Evolutionary conservation across 2,888 invertebrate genomes (phyloP).

Genomic region (Beris morrisii): DNA sequence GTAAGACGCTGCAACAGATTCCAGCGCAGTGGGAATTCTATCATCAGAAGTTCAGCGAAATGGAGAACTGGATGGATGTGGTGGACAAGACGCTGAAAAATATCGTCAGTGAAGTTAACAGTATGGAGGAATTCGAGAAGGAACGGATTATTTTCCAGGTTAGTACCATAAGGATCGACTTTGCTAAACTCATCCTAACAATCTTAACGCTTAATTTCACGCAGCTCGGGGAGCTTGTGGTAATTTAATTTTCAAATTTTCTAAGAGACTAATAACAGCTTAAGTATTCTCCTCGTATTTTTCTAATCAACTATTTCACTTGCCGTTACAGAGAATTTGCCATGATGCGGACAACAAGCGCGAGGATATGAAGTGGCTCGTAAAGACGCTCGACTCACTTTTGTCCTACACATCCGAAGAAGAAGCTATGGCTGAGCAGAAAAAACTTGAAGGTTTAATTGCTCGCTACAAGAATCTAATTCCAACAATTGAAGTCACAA

Average conservation of each 20-base stretch:
- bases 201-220: slow-evolving; percentile 43
- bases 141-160: slow-evolving; percentile 90
- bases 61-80: slow-evolving; percentile 88
- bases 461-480: slow-evolving; percentile 88
- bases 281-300: not conserved
- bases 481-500: slow-evolving; percentile 88
- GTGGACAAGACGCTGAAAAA: slow-evolving; percentile 82
- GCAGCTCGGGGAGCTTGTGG: slow-evolving; percentile 59
- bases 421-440: slow-evolving; percentile 79
- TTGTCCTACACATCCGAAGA: slow-evolving; percentile 79
- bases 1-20: slow-evolving; percentile 75
- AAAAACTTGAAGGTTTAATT: slow-evolving; percentile 78
- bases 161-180: slow-evolving; percentile 45
- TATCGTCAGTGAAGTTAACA: slow-evolving; percentile 81
- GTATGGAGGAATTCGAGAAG: slow-evolving; percentile 86
- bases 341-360: slow-evolving; percentile 86
- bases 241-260: slow-evolving; percentile 44
- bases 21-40: slow-evolving; percentile 91
- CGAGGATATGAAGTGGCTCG: slow-evolving; percentile 94
- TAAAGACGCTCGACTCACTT: slow-evolving; percentile 85
- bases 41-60: slow-evolving; percentile 75
- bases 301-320: slow-evolving; percentile 30
- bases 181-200: slow-evolving; percentile 44
- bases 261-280: not conserved
- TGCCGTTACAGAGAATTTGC: slow-evolving; percentile 73